Base-by-base conservation (phyloP, 2,113 vertebrate genomes). In the Aramus guarauna region DNA sequence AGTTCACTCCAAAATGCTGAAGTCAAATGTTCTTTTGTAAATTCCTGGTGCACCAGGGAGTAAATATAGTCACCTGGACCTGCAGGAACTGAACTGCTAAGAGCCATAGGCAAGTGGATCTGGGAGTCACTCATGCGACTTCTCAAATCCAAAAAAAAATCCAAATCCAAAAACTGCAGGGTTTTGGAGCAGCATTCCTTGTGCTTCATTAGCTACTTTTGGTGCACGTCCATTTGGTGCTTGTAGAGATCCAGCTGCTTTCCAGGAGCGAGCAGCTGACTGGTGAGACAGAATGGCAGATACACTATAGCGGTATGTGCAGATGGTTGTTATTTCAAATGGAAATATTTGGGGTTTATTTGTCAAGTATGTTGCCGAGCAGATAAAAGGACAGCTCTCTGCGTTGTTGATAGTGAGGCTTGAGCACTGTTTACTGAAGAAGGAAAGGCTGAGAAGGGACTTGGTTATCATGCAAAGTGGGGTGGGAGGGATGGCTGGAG, bases 71-170 rank as follows among this genome's bases (percentile, higher is more conserved):
- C 45, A 39, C 67, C 53, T 55, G 62, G 71, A 32, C 34, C 80
- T 32, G 43, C 43, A 79, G 82, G 48, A 72, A 24, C 32, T 15
- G 79, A 56, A 73, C 30, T 30, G 39, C 1, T 22, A 39, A 16
- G 21, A 53, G 53, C 7, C 0, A 0, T 15, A 32, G 0, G 2
- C 48, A 41, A 41, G 2, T 27, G 52, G 74, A 21, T 39, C 53
- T 53, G 87, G 22, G 32, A 86, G 50, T 47, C 9, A 5, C 67
- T 77, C 17, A 4, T 45, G 37, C 39, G 66, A 2, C n/a, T 36
- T 24, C 66, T 43, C 34, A 63, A 27, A 66, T 13, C 20, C 22
- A 56, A 68, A n/a, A n/a, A n/a, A n/a, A n/a, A n/a, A n/a, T n/a
- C n/a, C n/a, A n/a, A n/a, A n/a, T n/a, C n/a, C n/a, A n/a, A n/a